These are phyloP conservation scores for Apis laboriosa DNA, from an alignment of 1,140 invertebrate genomes.

Conservation along the genomic window DNA sequence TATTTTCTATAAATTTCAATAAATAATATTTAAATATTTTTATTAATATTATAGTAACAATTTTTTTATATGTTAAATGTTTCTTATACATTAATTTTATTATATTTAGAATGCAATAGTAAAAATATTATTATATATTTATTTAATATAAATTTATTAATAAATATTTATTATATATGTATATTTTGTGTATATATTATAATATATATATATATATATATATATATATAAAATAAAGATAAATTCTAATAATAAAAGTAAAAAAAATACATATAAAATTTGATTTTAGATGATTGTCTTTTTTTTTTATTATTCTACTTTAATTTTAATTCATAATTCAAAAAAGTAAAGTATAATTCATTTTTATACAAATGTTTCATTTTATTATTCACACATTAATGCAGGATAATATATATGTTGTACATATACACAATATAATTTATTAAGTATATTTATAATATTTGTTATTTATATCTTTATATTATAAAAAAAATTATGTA, in stretches of 20 bases:
- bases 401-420: background rate
- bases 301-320: background rate
- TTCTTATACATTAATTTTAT: background rate
- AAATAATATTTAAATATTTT: background rate
- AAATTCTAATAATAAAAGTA: background rate
- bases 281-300: background rate
- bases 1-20: background rate
- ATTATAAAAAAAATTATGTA: conserved; percentile 3
- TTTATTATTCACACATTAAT: background rate
- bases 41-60: background rate
- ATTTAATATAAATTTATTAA: too few species aligned
- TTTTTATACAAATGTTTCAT: background rate
- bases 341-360: too few species aligned
- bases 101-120: background rate
- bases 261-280: background rate
- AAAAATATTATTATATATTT: too few species aligned
- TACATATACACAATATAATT: background rate
- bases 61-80: background rate
- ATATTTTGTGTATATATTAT: too few species aligned
- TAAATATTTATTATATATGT: too few species aligned
- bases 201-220: too few species aligned
- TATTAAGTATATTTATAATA: background rate
- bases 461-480: background rate
- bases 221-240: background rate
- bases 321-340: background rate